These are phyloP conservation scores for Zaprionus ornatus DNA, from an alignment of 1,140 invertebrate genomes.

Conservation along the genomic window DNA sequence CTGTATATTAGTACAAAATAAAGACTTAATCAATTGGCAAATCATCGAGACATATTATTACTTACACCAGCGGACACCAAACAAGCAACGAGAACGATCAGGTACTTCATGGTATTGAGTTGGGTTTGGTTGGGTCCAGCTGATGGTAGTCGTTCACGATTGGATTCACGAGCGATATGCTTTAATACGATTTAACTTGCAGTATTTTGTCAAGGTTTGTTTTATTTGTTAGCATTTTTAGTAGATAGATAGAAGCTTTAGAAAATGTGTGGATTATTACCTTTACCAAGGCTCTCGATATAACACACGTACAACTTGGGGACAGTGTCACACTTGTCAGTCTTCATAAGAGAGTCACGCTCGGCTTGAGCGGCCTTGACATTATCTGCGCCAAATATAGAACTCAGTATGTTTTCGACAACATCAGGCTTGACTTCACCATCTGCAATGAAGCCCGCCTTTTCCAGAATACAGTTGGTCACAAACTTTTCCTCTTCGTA, in stretches of 20 bases:
- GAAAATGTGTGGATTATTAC: no score
- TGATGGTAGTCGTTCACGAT: background rate
- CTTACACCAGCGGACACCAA: no score
- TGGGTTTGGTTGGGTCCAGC: no score
- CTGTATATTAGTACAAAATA: slow-evolving; percentile 7
- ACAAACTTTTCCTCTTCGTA: no score
- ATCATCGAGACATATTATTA: slow-evolving; percentile 46
- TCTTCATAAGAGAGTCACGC: slow-evolving; percentile 53
- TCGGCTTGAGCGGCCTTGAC: slow-evolving; percentile 54
- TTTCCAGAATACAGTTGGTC: slow-evolving; percentile 37
- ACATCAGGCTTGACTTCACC: slow-evolving; percentile 57
- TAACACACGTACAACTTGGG: slow-evolving; percentile 67
- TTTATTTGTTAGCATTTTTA: no score
- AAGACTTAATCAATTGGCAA: background rate
- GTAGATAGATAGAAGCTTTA: no score
- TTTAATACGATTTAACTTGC: slow-evolving; percentile 60
- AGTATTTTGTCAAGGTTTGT: slow-evolving; percentile 20
- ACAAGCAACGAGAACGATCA: no score
- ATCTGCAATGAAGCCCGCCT: slow-evolving; percentile 48
- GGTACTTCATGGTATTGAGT: no score
- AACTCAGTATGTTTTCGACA: slow-evolving; percentile 48
- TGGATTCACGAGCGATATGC: slow-evolving; percentile 5
- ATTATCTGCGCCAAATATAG: slow-evolving; percentile 45
- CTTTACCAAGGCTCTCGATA: slow-evolving; percentile 13
- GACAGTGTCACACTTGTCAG: slow-evolving; percentile 66